A percentile compares a stretch with the other conserved stretches of the same genome.
Conservation (phyloP, 2,888 invertebrate species). For the Zootermopsis nevadensis region DNA sequence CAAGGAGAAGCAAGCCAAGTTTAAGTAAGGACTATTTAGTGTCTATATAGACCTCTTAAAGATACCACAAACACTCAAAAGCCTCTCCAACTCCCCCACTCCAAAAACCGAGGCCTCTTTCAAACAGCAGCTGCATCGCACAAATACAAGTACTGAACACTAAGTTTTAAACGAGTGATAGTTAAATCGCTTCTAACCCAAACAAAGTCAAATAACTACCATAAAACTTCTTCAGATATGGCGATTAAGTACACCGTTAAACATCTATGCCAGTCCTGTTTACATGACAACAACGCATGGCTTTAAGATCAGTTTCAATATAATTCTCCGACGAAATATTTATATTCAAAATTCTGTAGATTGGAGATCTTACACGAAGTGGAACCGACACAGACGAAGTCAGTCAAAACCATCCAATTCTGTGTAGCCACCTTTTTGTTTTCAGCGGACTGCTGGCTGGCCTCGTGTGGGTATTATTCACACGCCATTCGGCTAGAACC, state of each 20-base stretch:
- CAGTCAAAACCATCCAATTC: too few species aligned
- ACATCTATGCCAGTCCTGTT: too few species aligned
- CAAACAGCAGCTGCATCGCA: background rate
- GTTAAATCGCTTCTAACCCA: background rate
- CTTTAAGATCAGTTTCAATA: too few species aligned
- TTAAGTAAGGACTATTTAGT: conserved; percentile 5
- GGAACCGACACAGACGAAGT: too few species aligned
- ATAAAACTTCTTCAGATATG: background rate
- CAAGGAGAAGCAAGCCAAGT: conserved; percentile 44
- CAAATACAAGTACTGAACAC: background rate
- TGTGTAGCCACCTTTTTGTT: too few species aligned
- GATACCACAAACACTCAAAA: background rate
- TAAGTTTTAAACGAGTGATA: background rate
- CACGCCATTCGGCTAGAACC: too few species aligned
- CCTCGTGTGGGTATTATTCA: too few species aligned
- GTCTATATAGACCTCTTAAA: conserved; percentile 2
- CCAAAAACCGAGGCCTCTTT: background rate
- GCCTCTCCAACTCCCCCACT: background rate
- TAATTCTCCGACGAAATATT: too few species aligned
- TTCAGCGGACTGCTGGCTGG: too few species aligned
- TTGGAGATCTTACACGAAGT: too few species aligned
- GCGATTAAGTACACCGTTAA: background rate
- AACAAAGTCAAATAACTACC: background rate
- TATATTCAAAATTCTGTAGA: too few species aligned
- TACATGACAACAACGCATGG: too few species aligned